Evolutionary conservation across 2,888 invertebrate genomes (phyloP).

Genomic region (Fragum fragum): DNA sequence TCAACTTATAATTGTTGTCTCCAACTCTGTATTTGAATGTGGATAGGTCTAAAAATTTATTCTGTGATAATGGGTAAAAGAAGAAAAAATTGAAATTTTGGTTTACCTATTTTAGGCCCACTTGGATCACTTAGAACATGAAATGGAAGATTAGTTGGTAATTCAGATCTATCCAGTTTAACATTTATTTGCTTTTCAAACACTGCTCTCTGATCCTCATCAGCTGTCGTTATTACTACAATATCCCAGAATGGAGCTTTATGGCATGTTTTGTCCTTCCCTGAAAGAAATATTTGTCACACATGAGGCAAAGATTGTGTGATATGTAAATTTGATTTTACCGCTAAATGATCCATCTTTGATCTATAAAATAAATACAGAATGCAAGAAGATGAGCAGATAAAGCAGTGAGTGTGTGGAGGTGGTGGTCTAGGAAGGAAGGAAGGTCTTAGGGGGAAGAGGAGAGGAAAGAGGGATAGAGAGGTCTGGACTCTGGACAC

Average conservation of each 20-base stretch:
- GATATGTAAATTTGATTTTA: too few species aligned
- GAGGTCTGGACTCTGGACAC: too few species aligned
- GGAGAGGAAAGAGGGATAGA: too few species aligned
- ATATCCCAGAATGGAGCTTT: conserved; percentile 85
- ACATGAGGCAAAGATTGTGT: too few species aligned
- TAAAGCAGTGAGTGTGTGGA: too few species aligned
- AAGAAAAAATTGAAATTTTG: too few species aligned
- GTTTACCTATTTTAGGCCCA: conserved; percentile 85
- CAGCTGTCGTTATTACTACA: conserved; percentile 86
- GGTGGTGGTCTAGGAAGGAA: too few species aligned
- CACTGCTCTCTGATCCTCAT: conserved; percentile 85
- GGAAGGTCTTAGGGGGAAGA: too few species aligned
- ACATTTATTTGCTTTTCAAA: conserved; percentile 85
- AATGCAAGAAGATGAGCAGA: too few species aligned
- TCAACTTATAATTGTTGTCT: background rate
- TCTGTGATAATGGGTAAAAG: background rate
- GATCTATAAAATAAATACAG: too few species aligned
- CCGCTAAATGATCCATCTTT: too few species aligned
- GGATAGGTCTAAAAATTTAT: background rate
- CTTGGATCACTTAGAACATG: conserved; percentile 86
- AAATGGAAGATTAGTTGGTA: conserved; percentile 84
- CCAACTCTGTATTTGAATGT: background rate
- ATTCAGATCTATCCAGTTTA: conserved; percentile 80
- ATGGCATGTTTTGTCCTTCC: conserved; percentile 59
- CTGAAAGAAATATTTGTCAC: conserved; percentile 60